Evolutionary conservation across 2,888 invertebrate species (phyloP).

Genomic region (Diabrotica balteata): DNA sequence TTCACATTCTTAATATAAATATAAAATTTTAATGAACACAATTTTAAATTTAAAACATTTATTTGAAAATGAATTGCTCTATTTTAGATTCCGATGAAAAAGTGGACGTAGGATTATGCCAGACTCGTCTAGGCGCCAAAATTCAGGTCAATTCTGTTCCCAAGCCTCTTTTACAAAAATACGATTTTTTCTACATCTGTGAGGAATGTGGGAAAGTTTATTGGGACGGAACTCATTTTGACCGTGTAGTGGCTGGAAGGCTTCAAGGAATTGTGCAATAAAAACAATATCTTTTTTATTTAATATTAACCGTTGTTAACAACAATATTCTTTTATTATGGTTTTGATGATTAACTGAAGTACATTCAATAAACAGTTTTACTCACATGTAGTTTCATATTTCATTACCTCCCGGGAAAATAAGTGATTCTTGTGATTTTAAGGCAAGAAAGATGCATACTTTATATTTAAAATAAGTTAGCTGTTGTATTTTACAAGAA

Average conservation of each 20-base stretch:
- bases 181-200: slow-evolving; percentile 71
- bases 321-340: slow-evolving; percentile 13
- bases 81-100: slow-evolving; percentile 54
- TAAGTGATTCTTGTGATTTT: not conserved
- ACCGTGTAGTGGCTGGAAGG: slow-evolving; percentile 51
- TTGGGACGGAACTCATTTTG: slow-evolving; percentile 67
- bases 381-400: slow-evolving; percentile 1
- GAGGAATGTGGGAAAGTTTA: slow-evolving; percentile 77
- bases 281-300: slow-evolving; percentile 22
- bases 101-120: slow-evolving; percentile 58
- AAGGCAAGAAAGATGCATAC: too few relatives aligned
- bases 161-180: slow-evolving; percentile 48
- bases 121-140: slow-evolving; percentile 64
- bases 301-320: slow-evolving; percentile 11
- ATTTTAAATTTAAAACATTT: too few relatives aligned
- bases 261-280: slow-evolving; percentile 53
- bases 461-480: too few relatives aligned
- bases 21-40: too few relatives aligned
- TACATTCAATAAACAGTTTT: slow-evolving; percentile 17
- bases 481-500: not conserved
- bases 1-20: too few relatives aligned
- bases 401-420: not conserved
- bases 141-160: slow-evolving; percentile 64
- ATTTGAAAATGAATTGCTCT: not conserved
- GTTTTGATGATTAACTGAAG: slow-evolving; percentile 5